Evolutionary conservation across 2,113 vertebrate genomes (phyloP).

Genomic region (Proteles cristata): DNA sequence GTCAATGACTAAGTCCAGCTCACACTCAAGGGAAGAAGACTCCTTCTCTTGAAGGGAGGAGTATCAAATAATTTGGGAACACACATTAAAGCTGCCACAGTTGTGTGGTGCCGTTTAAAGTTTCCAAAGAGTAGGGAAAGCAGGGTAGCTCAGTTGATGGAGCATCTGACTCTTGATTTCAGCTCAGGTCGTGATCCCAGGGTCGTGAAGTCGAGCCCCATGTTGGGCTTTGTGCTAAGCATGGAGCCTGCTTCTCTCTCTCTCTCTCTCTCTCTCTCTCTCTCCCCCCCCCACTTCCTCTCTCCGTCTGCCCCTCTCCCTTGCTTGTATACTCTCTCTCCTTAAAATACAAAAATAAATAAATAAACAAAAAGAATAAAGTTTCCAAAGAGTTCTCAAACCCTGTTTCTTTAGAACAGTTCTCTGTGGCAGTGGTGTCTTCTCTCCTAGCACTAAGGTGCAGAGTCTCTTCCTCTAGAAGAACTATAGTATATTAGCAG

Average conservation of each 20-base stretch:
- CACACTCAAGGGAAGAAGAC: background rate
- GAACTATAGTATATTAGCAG: conserved; percentile 69
- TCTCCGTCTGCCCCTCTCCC: too few species aligned
- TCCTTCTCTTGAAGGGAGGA: background rate
- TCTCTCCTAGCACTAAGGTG: conserved; percentile 66
- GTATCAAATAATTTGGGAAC: background rate
- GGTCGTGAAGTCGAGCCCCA: too few species aligned
- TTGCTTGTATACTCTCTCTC: too few species aligned
- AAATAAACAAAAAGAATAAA: too few species aligned
- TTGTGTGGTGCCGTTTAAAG: conserved; percentile 21
- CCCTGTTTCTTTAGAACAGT: background rate
- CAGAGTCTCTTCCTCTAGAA: conserved; percentile 67
- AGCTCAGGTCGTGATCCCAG: too few species aligned
- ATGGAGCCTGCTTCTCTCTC: too few species aligned
- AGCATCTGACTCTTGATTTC: too few species aligned
- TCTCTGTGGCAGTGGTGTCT: conserved; percentile 27
- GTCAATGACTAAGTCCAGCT: background rate
- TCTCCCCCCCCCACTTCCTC: too few species aligned
- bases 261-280: too few species aligned
- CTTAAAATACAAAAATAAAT: too few species aligned
- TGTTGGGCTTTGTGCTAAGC: too few species aligned
- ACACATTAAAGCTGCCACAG: background rate
- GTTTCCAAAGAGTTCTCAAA: conserved; percentile 67
- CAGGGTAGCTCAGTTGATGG: too few species aligned
- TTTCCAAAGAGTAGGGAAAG: conserved; percentile 38